Conservation (phyloP, 2,113 vertebrate genomes). For the Peromyscus maniculatus region DNA sequence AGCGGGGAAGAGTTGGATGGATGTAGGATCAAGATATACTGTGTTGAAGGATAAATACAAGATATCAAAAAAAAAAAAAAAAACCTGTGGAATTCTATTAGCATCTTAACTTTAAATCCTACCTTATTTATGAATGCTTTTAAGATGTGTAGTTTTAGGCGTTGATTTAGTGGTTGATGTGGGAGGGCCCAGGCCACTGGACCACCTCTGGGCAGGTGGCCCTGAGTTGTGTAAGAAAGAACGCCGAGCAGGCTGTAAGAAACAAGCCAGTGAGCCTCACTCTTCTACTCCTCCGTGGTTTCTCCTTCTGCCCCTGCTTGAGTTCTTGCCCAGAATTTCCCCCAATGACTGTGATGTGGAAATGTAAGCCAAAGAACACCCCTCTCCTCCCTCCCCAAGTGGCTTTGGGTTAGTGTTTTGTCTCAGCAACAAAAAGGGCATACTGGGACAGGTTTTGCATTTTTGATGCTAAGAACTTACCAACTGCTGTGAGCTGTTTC, state of each 20-base stretch:
- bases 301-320: neutral
- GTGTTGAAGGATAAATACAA: neutral
- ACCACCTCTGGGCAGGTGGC: neutral
- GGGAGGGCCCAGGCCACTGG: neutral
- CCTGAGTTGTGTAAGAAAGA: neutral
- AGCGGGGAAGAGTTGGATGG: neutral
- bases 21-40: neutral
- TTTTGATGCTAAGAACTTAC: conserved; percentile 14
- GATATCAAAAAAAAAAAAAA: neutral
- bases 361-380: neutral
- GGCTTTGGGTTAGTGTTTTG: neutral
- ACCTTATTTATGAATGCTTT: neutral
- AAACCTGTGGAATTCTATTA: neutral
- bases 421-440: neutral
- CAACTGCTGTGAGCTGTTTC: conserved; percentile 7
- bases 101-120: conserved; percentile 24
- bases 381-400: neutral
- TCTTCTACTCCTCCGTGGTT: neutral
- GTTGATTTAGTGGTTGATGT: neutral
- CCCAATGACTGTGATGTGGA: neutral
- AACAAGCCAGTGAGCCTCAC: neutral
- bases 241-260: neutral
- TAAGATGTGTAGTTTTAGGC: conserved; percentile 1
- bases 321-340: neutral
- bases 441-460: neutral